These are phyloP conservation scores for Anorthoa munda DNA, from an alignment of 2,888 invertebrate genomes.

Conservation along the genomic window DNA sequence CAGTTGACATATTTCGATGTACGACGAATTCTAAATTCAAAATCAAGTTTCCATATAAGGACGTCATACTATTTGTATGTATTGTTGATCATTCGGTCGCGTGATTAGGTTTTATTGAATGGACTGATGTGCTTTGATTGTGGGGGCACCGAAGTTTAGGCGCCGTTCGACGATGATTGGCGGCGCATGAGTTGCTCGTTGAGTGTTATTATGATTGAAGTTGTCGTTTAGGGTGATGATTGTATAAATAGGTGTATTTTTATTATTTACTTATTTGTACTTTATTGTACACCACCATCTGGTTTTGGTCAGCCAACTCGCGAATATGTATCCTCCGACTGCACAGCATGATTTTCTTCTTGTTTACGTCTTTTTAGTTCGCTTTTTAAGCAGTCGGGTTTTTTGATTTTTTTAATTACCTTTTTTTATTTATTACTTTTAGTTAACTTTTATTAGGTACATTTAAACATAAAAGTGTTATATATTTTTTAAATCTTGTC, in stretches of 20 bases:
- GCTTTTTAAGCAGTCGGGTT: no score
- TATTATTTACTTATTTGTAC: not conserved
- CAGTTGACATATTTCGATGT: slow-evolving; percentile 7
- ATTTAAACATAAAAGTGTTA: no score
- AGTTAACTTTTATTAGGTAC: no score
- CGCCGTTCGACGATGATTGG: slow-evolving; percentile 52
- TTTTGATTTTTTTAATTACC: no score
- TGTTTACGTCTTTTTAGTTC: no score
- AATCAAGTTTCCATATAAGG: slow-evolving; percentile 42
- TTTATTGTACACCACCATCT: no score
- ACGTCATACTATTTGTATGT: slow-evolving; percentile 45
- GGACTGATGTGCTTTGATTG: slow-evolving; percentile 44
- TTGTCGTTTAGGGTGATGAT: not conserved
- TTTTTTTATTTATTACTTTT: no score
- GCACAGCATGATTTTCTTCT: no score
- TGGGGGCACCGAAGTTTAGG: slow-evolving; percentile 45
- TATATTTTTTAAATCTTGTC: no score
- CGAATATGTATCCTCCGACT: no score
- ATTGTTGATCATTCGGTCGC: slow-evolving; percentile 56
- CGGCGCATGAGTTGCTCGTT: slow-evolving; percentile 14
- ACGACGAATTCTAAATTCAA: slow-evolving; percentile 24
- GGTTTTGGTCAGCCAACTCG: no score
- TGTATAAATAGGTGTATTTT: not conserved
- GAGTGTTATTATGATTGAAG: slow-evolving; percentile 14
- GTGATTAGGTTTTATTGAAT: slow-evolving; percentile 62